Conservation (phyloP, 2,113 vertebrate genomes). For the Hyla sarda region DNA sequence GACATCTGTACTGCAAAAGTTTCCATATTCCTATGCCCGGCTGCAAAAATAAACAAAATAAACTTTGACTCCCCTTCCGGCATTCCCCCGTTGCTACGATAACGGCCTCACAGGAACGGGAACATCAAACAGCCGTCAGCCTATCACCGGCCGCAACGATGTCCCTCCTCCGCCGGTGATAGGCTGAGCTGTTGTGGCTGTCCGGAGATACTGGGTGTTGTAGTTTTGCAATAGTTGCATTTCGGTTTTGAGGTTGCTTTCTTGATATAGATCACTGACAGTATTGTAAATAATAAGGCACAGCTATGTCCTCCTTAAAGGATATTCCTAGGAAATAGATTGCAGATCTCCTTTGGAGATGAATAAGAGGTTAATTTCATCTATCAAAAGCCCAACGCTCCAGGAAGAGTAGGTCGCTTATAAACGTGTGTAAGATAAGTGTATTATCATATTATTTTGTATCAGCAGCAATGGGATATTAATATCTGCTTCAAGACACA, state of each 20-base stretch:
- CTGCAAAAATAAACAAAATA: too few species aligned
- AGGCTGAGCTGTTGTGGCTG: too few species aligned
- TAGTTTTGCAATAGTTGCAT: too few species aligned
- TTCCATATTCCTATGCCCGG: too few species aligned
- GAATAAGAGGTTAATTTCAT: background rate
- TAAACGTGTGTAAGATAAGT: background rate
- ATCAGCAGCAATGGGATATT: constrained; percentile 36
- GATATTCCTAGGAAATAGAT: background rate
- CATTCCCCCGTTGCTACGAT: too few species aligned
- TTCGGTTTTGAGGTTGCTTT: background rate
- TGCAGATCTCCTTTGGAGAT: background rate
- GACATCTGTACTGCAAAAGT: too few species aligned
- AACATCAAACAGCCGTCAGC: too few species aligned
- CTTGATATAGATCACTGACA: background rate
- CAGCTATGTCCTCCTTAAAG: background rate
- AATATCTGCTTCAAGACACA: constrained; percentile 17
- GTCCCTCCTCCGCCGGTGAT: too few species aligned
- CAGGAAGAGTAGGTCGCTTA: background rate
- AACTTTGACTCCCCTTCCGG: too few species aligned
- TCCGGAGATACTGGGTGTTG: too few species aligned
- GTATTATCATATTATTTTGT: constrained; percentile 10
- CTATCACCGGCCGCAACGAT: too few species aligned
- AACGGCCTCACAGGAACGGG: too few species aligned
- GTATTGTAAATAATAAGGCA: background rate
- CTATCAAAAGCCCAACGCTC: background rate